Evolutionary conservation across 2,113 vertebrate genomes (phyloP).

Genomic region (Taxidea taxus): DNA sequence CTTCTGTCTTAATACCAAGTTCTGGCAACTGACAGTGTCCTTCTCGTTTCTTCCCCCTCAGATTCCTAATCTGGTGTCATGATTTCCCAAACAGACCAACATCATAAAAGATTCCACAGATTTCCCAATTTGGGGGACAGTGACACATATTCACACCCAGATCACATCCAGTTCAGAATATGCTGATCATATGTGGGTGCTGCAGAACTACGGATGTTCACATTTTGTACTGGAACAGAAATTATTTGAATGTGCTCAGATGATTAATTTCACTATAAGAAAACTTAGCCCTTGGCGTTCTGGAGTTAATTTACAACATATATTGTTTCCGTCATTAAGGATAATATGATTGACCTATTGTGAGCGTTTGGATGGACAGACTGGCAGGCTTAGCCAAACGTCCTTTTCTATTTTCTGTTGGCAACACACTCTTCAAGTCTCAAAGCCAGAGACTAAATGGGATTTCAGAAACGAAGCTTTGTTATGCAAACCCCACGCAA

Average conservation of each 20-base stretch:
- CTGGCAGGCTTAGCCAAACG: constrained; percentile 11
- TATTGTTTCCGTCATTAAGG: constrained; percentile 28
- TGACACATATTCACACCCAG: background rate
- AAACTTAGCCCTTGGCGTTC: constrained; percentile 24
- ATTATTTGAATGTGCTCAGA: constrained; percentile 29
- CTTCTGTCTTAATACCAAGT: background rate
- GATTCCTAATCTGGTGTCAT: background rate
- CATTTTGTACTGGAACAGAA: background rate
- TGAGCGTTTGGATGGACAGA: constrained; percentile 20
- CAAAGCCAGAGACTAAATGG: background rate
- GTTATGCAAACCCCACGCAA: background rate
- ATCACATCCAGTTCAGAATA: background rate
- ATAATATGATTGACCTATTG: constrained; percentile 32
- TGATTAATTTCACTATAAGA: constrained; percentile 27
- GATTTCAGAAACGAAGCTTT: constrained; percentile 37
- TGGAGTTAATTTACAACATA: constrained; percentile 36
- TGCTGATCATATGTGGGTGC: background rate
- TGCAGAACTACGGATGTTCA: background rate
- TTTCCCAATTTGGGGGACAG: background rate
- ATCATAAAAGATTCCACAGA: background rate
- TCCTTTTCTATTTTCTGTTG: constrained; percentile 19
- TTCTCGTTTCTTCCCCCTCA: background rate
- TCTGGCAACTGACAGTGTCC: background rate
- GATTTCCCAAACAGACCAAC: background rate
- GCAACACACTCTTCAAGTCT: background rate